Conservation (phyloP, 1,140 invertebrate genomes). For the Aphis gossypii region DNA sequence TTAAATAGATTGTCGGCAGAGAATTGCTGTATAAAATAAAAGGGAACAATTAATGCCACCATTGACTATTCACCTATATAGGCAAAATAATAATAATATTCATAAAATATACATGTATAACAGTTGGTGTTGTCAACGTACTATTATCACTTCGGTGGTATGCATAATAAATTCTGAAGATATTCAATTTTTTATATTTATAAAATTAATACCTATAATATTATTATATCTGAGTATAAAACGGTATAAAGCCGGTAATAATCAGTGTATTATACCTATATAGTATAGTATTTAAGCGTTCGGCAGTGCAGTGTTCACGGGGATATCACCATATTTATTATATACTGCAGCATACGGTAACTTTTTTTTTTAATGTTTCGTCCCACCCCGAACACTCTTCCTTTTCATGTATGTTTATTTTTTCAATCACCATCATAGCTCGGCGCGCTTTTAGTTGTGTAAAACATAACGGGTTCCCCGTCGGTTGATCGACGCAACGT, state of each 20-base stretch:
- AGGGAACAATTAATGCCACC: background rate
- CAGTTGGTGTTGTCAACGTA: background rate
- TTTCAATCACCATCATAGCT: background rate
- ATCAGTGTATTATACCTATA: background rate
- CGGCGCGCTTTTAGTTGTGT: background rate
- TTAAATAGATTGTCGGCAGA: background rate
- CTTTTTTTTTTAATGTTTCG: background rate
- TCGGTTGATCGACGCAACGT: background rate
- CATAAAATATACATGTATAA: background rate
- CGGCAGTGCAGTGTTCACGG: background rate
- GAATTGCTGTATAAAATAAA: background rate
- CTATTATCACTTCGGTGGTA: background rate
- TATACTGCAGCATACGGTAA: background rate
- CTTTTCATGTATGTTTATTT: background rate
- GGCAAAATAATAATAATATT: background rate
- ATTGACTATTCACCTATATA: background rate
- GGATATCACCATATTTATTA: background rate
- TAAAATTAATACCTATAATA: background rate
- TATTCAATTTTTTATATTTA: background rate
- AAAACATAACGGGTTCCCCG: conserved; percentile 20
- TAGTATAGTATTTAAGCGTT: too few relatives aligned
- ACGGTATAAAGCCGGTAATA: background rate
- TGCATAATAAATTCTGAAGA: background rate
- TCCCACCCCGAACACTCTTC: background rate
- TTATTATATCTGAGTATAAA: background rate